phyloP scores from a whole-genome alignment of 2,797 vertebrate genomes.

The Hippoglossus hippoglossus region DNA sequence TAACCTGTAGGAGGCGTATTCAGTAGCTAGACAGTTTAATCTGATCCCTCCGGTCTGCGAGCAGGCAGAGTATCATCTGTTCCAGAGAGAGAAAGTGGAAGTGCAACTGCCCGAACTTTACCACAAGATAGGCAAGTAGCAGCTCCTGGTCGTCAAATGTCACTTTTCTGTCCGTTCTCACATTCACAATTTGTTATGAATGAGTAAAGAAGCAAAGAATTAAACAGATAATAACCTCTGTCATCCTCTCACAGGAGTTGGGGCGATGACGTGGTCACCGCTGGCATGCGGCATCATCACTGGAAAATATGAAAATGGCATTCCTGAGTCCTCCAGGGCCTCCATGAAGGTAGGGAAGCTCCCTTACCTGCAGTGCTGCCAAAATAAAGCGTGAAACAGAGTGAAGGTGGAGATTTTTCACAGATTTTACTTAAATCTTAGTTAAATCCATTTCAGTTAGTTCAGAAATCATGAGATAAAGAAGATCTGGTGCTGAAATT shows the following conservation, averaged over 20 bases:
- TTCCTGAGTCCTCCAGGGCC: slow-evolving; percentile 95
- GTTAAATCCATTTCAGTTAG: neutral
- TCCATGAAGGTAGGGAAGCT: slow-evolving; percentile 92
- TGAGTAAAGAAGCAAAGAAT: too few relatives aligned
- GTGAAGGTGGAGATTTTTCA: neutral
- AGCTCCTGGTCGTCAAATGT: slow-evolving; percentile 5
- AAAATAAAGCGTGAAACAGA: neutral
- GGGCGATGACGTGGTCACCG: slow-evolving; percentile 99
- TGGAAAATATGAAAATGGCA: slow-evolving; percentile 97
- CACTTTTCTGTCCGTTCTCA: neutral
- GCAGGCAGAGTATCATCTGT: slow-evolving; percentile 98
- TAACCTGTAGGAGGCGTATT: slow-evolving; percentile 93
- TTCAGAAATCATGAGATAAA: neutral
- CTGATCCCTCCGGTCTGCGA: slow-evolving; percentile 98
- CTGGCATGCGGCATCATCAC: slow-evolving; percentile 98
- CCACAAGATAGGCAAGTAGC: slow-evolving; percentile 94
- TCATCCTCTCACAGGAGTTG: slow-evolving; percentile 86
- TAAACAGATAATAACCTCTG: neutral
- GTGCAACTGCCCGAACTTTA: slow-evolving; percentile 97
- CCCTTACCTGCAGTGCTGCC: neutral
- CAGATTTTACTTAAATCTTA: neutral
- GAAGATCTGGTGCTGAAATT: too few relatives aligned
- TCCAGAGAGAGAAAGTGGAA: slow-evolving; percentile 98
- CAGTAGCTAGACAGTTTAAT: slow-evolving; percentile 97
- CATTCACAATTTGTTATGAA: too few relatives aligned